These are phyloP conservation scores for Venturia canescens DNA, from an alignment of 1,140 invertebrate species.

Conservation along the genomic window DNA sequence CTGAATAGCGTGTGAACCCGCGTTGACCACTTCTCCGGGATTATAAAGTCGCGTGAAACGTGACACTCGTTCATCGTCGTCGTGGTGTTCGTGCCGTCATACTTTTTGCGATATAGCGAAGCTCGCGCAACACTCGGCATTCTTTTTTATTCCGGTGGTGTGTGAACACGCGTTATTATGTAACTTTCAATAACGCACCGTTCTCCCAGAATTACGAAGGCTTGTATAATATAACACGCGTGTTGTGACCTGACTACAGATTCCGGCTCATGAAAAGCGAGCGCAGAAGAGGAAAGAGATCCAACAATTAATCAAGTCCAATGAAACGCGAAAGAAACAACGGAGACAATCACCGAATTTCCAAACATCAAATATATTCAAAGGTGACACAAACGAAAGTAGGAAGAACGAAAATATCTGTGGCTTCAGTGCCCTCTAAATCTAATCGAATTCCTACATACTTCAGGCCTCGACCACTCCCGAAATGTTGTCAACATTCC, in stretches of 20 bases:
- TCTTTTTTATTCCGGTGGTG: not conserved
- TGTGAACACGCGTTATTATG: not conserved
- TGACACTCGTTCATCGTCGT: constrained; percentile 21
- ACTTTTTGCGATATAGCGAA: not conserved
- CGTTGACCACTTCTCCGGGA: constrained; percentile 9
- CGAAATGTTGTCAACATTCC: too few species aligned
- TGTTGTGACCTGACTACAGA: not conserved
- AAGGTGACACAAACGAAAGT: too few species aligned
- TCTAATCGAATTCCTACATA: too few species aligned
- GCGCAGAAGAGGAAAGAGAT: not conserved
- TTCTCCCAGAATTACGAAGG: constrained; percentile 26
- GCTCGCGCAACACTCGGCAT: not conserved
- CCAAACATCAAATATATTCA: too few species aligned
- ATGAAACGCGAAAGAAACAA: not conserved
- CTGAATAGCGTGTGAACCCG: not conserved
- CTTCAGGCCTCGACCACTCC: too few species aligned
- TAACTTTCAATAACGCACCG: constrained; percentile 25
- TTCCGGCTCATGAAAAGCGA: not conserved
- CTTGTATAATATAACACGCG: constrained; percentile 31
- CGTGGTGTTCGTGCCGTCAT: not conserved
- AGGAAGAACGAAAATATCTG: too few species aligned
- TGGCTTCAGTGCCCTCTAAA: too few species aligned
- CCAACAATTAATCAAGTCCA: not conserved
- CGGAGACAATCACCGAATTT: too few species aligned
- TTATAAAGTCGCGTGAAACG: constrained; percentile 31